These are phyloP conservation scores for Ceyx erithaca DNA, from an alignment of 2,797 vertebrate species.

Conservation along the genomic window DNA sequence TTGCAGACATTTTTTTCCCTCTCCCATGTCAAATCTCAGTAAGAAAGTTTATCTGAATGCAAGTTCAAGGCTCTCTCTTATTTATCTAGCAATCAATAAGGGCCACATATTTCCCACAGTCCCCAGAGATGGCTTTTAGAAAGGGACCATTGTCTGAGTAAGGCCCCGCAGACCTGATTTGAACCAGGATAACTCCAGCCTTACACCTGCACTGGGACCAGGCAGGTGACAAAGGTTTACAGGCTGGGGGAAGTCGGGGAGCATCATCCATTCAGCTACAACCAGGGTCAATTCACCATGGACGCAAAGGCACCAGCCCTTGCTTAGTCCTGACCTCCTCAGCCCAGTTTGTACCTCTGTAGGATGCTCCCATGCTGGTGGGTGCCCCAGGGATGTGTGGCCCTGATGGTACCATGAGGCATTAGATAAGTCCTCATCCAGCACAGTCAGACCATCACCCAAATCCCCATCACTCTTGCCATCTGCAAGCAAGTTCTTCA, in stretches of 20 bases:
- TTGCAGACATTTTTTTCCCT: slow-evolving; percentile 50
- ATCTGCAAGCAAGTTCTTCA: background rate
- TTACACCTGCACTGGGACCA: background rate
- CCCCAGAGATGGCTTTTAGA: slow-evolving; percentile 56
- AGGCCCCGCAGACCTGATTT: slow-evolving; percentile 11
- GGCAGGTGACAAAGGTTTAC: background rate
- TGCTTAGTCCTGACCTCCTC: background rate
- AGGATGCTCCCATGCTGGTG: background rate
- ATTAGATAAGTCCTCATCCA: background rate
- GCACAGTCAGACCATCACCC: background rate
- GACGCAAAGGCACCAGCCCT: background rate
- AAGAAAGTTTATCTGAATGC: slow-evolving; percentile 68
- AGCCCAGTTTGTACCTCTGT: background rate
- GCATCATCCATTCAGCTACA: background rate
- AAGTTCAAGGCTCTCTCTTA: slow-evolving; percentile 80
- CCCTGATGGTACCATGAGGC: background rate
- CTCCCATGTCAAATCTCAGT: slow-evolving; percentile 27
- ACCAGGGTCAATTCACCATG: fast-evolving
- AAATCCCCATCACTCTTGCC: fast-evolving
- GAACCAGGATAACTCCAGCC: slow-evolving; percentile 16
- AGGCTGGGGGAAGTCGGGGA: background rate
- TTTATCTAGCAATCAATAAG: slow-evolving; percentile 83
- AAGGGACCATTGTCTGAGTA: slow-evolving; percentile 71
- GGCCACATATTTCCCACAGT: slow-evolving; percentile 80
- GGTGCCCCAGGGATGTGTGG: background rate